A percentile compares a stretch with the other conserved stretches of the same genome.
Conservation (phyloP, 2,888 invertebrate species). For the Leptodirus hochenwartii region DNA sequence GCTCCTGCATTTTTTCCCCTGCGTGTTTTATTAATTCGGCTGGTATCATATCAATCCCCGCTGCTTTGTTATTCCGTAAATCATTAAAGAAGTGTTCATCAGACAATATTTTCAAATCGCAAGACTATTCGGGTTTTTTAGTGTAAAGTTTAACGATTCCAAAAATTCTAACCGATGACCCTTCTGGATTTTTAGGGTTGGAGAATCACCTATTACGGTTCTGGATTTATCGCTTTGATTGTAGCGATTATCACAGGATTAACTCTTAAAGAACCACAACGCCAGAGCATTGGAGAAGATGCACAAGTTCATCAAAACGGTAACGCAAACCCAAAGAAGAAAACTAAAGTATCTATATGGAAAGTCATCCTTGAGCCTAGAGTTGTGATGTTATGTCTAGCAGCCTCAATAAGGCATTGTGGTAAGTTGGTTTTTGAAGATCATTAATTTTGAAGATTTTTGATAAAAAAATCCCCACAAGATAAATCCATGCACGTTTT, state of each 20-base stretch:
- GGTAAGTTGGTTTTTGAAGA: slow-evolving; percentile 29
- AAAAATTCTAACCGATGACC: no score
- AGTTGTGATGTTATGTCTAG: slow-evolving; percentile 59
- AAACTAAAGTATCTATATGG: slow-evolving; percentile 40
- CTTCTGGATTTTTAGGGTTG: slow-evolving; percentile 43
- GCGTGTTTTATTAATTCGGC: no score
- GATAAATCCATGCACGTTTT: no score
- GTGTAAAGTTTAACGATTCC: neutral
- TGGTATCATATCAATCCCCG: no score
- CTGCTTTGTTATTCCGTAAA: no score
- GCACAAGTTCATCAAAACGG: slow-evolving; percentile 16
- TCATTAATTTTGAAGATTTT: no score
- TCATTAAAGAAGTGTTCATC: no score
- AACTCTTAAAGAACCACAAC: slow-evolving; percentile 57
- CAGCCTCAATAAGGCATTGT: slow-evolving; percentile 77
- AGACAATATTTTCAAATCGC: no score
- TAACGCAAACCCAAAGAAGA: slow-evolving; percentile 24
- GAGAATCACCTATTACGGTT: slow-evolving; percentile 66
- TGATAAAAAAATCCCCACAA: no score
- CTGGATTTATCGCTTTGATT: slow-evolving; percentile 57
- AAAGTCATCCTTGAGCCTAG: slow-evolving; percentile 60
- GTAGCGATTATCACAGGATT: slow-evolving; percentile 52
- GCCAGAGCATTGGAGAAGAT: slow-evolving; percentile 54
- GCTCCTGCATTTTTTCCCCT: no score
- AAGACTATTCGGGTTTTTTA: no score